Percentiles rank a stretch among this genome's conserved stretches.
These are phyloP conservation scores for Lates calcarifer DNA, from an alignment of 2,113 vertebrate species.

Conservation along the genomic window DNA sequence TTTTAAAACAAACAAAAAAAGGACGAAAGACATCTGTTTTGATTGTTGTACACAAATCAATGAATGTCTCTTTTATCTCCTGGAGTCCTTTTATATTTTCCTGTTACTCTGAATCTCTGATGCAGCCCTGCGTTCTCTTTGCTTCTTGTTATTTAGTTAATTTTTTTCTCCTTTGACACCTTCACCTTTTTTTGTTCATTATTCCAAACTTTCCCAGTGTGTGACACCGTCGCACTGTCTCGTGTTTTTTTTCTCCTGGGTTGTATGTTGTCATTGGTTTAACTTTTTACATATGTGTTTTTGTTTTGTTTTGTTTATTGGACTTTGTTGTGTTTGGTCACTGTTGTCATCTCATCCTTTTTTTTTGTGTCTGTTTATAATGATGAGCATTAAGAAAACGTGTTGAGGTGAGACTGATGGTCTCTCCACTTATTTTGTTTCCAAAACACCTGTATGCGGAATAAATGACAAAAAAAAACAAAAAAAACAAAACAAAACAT, in stretches of 20 bases:
- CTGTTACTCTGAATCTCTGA: conserved; percentile 8
- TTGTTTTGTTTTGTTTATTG: conserved; percentile 59
- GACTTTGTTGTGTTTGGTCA: conserved; percentile 62
- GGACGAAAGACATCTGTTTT: conserved; percentile 59
- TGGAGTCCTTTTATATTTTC: conserved; percentile 40
- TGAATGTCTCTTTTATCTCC: conserved; percentile 72
- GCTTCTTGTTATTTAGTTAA: not conserved
- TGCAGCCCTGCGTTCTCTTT: not conserved
- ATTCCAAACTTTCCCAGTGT: not conserved
- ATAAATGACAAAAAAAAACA: conserved; percentile 81
- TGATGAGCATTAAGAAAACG: conserved; percentile 65
- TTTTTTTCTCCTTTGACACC: not conserved
- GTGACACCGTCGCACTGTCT: conserved; percentile 36
- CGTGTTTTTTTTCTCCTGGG: conserved; percentile 56
- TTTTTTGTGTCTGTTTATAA: conserved; percentile 71
- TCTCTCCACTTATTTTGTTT: conserved; percentile 71
- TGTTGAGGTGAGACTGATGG: conserved; percentile 59
- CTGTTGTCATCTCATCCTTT: conserved; percentile 76
- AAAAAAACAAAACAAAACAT: conserved; percentile 57
- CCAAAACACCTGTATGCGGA: conserved; percentile 81
- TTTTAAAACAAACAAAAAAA: conserved; percentile 43
- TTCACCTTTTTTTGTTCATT: not conserved
- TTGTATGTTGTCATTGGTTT: conserved; percentile 66
- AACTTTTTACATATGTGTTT: conserved; percentile 44
- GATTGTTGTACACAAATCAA: conserved; percentile 74